Evolutionary conservation across 2,113 vertebrate genomes (phyloP).

Genomic region (Lonchura striata): DNA sequence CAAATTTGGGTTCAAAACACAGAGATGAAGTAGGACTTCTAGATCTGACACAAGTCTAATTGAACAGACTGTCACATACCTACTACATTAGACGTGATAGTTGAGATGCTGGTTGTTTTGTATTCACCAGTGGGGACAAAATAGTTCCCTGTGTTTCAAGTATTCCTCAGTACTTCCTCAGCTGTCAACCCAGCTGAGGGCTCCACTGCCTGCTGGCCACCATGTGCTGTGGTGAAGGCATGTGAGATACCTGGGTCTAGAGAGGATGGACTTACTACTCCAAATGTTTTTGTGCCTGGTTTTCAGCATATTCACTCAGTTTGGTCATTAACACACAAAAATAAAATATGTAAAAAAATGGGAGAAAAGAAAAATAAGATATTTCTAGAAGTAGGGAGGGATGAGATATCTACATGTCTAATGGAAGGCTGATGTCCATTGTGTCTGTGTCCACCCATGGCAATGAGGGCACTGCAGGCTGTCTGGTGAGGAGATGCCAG

Average conservation of each 20-base stretch:
- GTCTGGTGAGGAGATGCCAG: too few relatives aligned
- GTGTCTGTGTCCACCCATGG: rapidly evolving
- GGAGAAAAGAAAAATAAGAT: background rate
- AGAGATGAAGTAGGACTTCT: background rate
- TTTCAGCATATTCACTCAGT: background rate
- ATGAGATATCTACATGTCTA: background rate
- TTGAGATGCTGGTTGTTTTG: background rate
- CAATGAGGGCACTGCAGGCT: background rate
- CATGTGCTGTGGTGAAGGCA: rapidly evolving
- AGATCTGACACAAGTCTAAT: background rate
- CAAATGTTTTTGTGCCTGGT: background rate
- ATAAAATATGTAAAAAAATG: background rate
- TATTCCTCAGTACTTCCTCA: background rate
- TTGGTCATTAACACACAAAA: background rate
- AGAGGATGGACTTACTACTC: background rate
- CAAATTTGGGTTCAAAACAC: background rate
- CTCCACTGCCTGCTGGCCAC: background rate
- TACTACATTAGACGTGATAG: background rate
- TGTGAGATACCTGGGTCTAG: background rate
- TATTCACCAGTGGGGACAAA: background rate
- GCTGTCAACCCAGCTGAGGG: background rate
- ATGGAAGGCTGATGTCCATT: background rate
- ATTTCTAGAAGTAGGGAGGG: background rate
- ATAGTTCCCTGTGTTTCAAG: background rate
- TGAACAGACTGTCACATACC: background rate